Base-by-base conservation (phyloP, 1,140 invertebrate genomes). In the Drosophila bocqueti region DNA sequence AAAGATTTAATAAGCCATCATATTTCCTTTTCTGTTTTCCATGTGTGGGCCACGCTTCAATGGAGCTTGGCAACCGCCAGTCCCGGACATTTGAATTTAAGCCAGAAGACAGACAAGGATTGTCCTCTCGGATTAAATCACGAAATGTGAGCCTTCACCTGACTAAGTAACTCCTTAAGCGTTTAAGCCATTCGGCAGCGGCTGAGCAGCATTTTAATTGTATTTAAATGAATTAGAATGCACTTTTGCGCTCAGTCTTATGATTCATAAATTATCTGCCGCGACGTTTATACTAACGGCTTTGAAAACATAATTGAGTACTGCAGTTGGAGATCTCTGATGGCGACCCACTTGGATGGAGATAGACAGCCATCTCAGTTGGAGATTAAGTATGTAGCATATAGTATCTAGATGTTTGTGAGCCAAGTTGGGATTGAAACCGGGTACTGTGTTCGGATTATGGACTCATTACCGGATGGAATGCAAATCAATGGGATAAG, bases 181-280 rank as follows among this genome's bases (percentile, higher is more conserved):
- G 29, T 38, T 52, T 58, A 4, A n/a, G 31, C 54, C 64, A 46
- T 67, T 58, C 59, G 15, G 3, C 24, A 24, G 6, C 18, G 46
- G 40, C 60, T 49, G 61, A 38, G 66, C n/a, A 65, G 46, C 45
- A 59, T 58, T 75, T 81, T 85, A 85, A 85, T 85, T 85, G 82
- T 85, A 79, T 81, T 87, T 80, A 87, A 83, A 72, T 73, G 77
- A 87, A 83, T 87, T 86, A 86, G 83, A 86, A 86, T 86, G 83
- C 79, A 55, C 66, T 76, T 71, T 79, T 50, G 42, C 58, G 38
- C 69, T 36, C 7, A 18, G 9, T 24, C 59, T 79, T 65, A 73
- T 57, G 49, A 74, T 52, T 61, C 58, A 74, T 80, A 74, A 74
- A 73, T 65, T 36, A 47, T 65, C n/a, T 10, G 16, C 29, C 1